phyloP scores from a whole-genome alignment of 2,797 vertebrate species.

The Tapera naevia region DNA sequence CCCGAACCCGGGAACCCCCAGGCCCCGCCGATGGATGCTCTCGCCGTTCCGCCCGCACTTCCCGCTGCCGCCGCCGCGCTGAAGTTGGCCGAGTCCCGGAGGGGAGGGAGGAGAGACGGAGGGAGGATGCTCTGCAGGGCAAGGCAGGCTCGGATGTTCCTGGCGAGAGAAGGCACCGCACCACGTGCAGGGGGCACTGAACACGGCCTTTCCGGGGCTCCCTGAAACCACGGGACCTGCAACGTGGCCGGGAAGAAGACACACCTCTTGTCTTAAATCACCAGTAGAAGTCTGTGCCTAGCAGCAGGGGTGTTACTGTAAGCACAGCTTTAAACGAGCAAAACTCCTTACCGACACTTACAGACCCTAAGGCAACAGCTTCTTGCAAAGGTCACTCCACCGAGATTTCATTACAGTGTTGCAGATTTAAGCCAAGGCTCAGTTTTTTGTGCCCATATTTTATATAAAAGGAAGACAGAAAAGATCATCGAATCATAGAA shows the following conservation, averaged over 20 bases:
- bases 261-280: background rate
- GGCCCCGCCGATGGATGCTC: too few species aligned
- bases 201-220: background rate
- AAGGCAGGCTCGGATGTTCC: background rate
- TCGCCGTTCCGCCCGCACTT: background rate
- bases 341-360: background rate
- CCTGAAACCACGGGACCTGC: background rate
- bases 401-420: background rate
- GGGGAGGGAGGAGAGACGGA: background rate
- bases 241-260: background rate
- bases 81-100: background rate
- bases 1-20: background rate
- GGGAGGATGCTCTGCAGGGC: background rate
- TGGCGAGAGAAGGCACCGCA: background rate
- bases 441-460: accelerated
- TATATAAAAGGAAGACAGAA: background rate
- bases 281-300: background rate
- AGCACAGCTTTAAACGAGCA: background rate
- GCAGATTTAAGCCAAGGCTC: background rate
- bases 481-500: too few species aligned
- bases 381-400: background rate
- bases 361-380: background rate
- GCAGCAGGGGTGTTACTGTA: background rate
- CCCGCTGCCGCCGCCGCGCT: background rate
- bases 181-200: background rate